A percentile compares a stretch with the other conserved stretches of the same genome.
Conservation (phyloP, 1,140 invertebrate genomes). For the Heliconius eleuchia region DNA sequence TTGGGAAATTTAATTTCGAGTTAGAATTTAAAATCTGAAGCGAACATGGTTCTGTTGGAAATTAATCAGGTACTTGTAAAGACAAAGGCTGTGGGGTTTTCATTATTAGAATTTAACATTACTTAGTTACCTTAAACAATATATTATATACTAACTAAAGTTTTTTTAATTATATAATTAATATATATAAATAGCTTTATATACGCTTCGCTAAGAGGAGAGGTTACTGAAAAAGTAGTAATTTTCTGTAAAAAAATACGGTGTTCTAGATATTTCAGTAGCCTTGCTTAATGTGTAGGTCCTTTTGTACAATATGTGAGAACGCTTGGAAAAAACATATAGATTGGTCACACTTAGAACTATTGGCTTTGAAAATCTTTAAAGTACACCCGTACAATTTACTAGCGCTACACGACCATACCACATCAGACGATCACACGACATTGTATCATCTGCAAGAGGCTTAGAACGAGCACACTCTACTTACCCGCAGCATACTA, state of each 20-base stretch:
- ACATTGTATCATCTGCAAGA: slow-evolving; percentile 25
- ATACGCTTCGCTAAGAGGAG: slow-evolving; percentile 42
- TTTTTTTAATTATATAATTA: slow-evolving; percentile 22
- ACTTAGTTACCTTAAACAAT: slow-evolving; percentile 37
- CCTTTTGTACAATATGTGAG: slow-evolving; percentile 41
- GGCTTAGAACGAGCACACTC: neutral
- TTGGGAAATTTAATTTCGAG: slow-evolving; percentile 63
- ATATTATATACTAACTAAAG: slow-evolving; percentile 27
- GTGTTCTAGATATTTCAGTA: slow-evolving; percentile 35
- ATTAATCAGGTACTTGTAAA: slow-evolving; percentile 68
- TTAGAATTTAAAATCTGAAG: slow-evolving; percentile 54
- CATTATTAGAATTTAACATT: slow-evolving; percentile 39
- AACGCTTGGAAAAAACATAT: slow-evolving; percentile 38
- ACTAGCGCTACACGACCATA: slow-evolving; percentile 33
- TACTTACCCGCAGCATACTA: slow-evolving; percentile 36
- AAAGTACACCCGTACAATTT: slow-evolving; percentile 32
- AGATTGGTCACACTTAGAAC: slow-evolving; percentile 47
- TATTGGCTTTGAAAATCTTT: slow-evolving; percentile 34
- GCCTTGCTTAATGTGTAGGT: slow-evolving; percentile 35
- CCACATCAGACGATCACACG: slow-evolving; percentile 27
- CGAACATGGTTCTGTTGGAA: slow-evolving; percentile 75
- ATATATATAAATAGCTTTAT: slow-evolving; percentile 43
- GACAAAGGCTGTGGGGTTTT: slow-evolving; percentile 59
- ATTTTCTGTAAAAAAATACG: neutral
- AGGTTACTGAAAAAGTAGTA: slow-evolving; percentile 39